phyloP scores from a whole-genome alignment of 2,888 invertebrate genomes.

The Macropis europaea region DNA sequence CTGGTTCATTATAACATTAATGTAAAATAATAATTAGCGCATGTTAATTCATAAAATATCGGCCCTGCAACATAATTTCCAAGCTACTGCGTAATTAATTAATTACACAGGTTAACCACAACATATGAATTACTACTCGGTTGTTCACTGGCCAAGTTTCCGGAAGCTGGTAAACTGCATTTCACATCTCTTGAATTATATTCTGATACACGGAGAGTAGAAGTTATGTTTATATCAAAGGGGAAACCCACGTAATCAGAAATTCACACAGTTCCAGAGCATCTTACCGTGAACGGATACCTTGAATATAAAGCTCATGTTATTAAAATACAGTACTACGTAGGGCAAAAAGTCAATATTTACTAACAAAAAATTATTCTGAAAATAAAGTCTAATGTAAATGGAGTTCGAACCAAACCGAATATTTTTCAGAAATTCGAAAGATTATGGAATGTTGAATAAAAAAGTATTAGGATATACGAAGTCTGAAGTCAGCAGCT shows the following conservation, averaged over 20 bases:
- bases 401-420: too few species aligned
- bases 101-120: slow-evolving; percentile 72
- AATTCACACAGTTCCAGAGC: slow-evolving; percentile 5
- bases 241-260: slow-evolving; percentile 26
- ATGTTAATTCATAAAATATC: background rate
- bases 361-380: too few species aligned
- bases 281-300: background rate
- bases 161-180: slow-evolving; percentile 73
- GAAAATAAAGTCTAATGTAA: too few species aligned
- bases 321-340: too few species aligned
- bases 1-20: too few species aligned
- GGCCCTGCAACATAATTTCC: background rate
- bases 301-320: background rate
- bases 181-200: slow-evolving; percentile 76
- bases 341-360: too few species aligned
- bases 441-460: too few species aligned
- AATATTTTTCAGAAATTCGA: too few species aligned
- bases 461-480: too few species aligned
- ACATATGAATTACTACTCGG: slow-evolving; percentile 71
- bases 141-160: slow-evolving; percentile 61
- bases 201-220: slow-evolving; percentile 62
- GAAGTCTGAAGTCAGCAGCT: too few species aligned
- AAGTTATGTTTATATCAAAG: slow-evolving; percentile 19
- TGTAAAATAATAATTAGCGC: too few species aligned
- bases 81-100: slow-evolving; percentile 63